Conservation (phyloP, 2,797 vertebrate genomes). For the Sebastes goodei region DNA sequence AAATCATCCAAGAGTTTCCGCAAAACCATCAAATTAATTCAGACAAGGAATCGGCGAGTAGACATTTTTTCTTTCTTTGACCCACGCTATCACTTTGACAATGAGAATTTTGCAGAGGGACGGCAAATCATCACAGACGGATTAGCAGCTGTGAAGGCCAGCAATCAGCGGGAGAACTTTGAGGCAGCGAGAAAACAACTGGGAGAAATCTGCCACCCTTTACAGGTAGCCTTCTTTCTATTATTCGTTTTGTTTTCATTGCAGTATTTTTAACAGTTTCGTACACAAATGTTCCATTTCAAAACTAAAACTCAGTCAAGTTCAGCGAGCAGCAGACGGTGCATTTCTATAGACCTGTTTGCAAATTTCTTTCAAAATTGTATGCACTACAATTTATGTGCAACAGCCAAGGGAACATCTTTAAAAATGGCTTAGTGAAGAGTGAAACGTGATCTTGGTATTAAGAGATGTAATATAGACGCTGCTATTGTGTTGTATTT, state of each 20-base stretch:
- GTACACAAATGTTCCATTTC: neutral
- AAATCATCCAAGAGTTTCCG: constrained; percentile 37
- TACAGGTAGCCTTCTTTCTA: constrained; percentile 60
- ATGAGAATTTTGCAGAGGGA: constrained; percentile 47
- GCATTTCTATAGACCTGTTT: neutral
- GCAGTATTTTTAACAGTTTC: too few relatives aligned
- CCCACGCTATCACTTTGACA: constrained; percentile 56
- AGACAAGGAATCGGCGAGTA: constrained; percentile 6
- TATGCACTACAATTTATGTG: neutral
- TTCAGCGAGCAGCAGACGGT: neutral
- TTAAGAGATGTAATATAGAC: too few relatives aligned
- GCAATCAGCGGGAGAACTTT: constrained; percentile 36
- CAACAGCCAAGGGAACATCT: neutral
- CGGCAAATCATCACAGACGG: constrained; percentile 50
- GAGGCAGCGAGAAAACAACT: constrained; percentile 45
- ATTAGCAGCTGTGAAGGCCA: constrained; percentile 46
- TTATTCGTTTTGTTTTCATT: neutral
- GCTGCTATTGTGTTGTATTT: neutral
- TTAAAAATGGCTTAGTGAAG: neutral
- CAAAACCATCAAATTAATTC: neutral
- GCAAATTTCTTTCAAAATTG: neutral
- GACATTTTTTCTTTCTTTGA: constrained; percentile 3
- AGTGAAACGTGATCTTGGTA: neutral
- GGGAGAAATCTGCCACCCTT: constrained; percentile 59
- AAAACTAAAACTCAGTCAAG: neutral